A percentile compares a stretch with the other conserved stretches of the same genome.
These are phyloP conservation scores for Conus ventricosus DNA, from an alignment of 1,140 invertebrate genomes.

Conservation along the genomic window DNA sequence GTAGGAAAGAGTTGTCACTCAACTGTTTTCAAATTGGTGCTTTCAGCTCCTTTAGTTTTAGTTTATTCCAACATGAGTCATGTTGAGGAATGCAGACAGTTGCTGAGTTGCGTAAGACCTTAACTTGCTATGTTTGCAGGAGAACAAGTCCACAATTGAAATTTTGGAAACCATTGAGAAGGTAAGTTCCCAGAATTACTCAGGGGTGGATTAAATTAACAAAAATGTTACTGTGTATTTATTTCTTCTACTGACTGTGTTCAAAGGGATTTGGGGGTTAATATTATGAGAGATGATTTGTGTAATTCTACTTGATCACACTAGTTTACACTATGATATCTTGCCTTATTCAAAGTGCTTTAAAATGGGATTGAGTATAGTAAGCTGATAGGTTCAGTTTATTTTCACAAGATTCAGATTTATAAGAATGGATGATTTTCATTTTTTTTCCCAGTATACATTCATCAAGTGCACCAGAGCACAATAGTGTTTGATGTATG, in stretches of 20 bases:
- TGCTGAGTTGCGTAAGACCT: no score
- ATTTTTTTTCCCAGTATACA: no score
- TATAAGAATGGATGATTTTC: no score
- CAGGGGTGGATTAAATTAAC: conserved; percentile 15
- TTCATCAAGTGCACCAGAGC: no score
- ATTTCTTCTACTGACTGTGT: not conserved
- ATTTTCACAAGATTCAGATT: no score
- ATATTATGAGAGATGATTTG: not conserved
- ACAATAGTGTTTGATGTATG: no score
- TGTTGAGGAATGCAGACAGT: no score
- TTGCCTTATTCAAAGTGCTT: not conserved
- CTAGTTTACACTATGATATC: not conserved
- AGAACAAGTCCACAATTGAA: conserved; percentile 85
- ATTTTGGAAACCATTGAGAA: conserved; percentile 84
- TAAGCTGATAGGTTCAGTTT: no score
- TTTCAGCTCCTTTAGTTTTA: no score
- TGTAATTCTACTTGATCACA: not conserved
- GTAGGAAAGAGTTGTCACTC: no score
- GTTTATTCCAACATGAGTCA: no score
- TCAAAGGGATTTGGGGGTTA: not conserved
- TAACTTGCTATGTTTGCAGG: conserved; percentile 79
- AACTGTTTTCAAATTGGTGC: no score
- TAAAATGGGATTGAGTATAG: not conserved
- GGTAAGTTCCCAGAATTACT: conserved; percentile 65
- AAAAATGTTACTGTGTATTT: conserved; percentile 40